A percentile compares a stretch with the other conserved stretches of the same genome.
phyloP scores from a whole-genome alignment of 2,888 invertebrate genomes.

The Bellardia pandia region DNA sequence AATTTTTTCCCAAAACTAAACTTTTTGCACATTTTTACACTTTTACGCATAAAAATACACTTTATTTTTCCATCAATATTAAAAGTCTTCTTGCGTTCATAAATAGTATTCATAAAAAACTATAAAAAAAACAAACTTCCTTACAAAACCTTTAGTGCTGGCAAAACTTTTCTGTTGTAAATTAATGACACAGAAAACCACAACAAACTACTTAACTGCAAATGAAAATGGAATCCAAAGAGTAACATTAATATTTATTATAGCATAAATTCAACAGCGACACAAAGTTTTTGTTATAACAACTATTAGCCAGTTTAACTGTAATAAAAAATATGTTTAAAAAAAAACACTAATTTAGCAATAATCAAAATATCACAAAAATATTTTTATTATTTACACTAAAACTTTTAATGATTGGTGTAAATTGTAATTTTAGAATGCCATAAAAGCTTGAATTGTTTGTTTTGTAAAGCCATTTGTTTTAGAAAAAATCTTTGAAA shows the following conservation, averaged over 20 bases:
- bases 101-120: not conserved
- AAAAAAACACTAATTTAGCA: too few species aligned
- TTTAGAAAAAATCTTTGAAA: too few species aligned
- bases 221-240: not conserved
- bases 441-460: too few species aligned
- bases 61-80: not conserved
- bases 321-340: too few species aligned
- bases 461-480: too few species aligned
- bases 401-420: too few species aligned
- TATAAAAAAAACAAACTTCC: not conserved
- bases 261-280: not conserved
- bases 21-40: too few species aligned
- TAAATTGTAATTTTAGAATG: too few species aligned
- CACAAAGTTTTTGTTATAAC: not conserved
- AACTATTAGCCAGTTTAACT: not conserved
- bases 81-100: not conserved
- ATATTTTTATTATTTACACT: too few species aligned
- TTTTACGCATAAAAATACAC: too few species aligned
- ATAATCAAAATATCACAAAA: too few species aligned
- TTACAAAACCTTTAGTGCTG: not conserved
- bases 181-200: not conserved
- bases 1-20: too few species aligned
- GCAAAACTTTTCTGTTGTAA: not conserved
- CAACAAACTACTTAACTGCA: not conserved
- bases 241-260: slow-evolving; percentile 6